phyloP scores from a whole-genome alignment of 2,797 vertebrate species.

The Anabas testudineus region DNA sequence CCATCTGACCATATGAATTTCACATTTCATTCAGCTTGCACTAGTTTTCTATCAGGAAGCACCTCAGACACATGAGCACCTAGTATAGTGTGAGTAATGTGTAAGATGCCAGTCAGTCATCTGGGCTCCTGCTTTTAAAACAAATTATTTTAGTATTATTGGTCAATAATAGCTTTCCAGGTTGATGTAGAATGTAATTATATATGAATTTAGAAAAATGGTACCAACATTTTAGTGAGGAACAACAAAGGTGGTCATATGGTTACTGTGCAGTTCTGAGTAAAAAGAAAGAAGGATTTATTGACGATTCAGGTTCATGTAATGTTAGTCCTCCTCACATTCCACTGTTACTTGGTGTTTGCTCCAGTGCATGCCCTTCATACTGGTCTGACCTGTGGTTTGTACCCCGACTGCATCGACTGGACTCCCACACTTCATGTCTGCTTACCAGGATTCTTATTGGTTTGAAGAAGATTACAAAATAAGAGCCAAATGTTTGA shows the following conservation, averaged over 20 bases:
- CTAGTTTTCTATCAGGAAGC: slow-evolving; percentile 11
- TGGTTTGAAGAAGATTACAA: slow-evolving; percentile 6
- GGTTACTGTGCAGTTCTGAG: slow-evolving; percentile 36
- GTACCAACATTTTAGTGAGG: slow-evolving; percentile 29
- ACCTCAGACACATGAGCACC: neutral
- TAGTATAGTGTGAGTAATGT: neutral
- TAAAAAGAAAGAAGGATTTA: slow-evolving; percentile 28
- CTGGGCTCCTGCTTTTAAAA: slow-evolving; percentile 28
- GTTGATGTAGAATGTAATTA: slow-evolving; percentile 23
- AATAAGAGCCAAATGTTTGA: slow-evolving; percentile 28
- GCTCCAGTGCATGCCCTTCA: slow-evolving; percentile 41
- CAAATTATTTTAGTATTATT: neutral
- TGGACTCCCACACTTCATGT: slow-evolving; percentile 23
- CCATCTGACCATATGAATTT: slow-evolving; percentile 41
- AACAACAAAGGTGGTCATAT: slow-evolving; percentile 43
- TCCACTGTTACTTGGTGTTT: slow-evolving; percentile 50
- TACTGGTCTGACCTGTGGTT: slow-evolving; percentile 48
- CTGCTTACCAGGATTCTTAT: slow-evolving; percentile 19
- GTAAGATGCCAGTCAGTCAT: slow-evolving; percentile 7
- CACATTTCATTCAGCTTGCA: slow-evolving; percentile 3
- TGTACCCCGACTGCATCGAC: slow-evolving; percentile 23
- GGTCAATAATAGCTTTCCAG: slow-evolving; percentile 11
- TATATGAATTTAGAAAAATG: slow-evolving; percentile 26
- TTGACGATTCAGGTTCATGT: slow-evolving; percentile 39
- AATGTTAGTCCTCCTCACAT: slow-evolving; percentile 58